Base-by-base conservation (phyloP, 2,888 invertebrate genomes). In the Schizotus pectinicornis region DNA sequence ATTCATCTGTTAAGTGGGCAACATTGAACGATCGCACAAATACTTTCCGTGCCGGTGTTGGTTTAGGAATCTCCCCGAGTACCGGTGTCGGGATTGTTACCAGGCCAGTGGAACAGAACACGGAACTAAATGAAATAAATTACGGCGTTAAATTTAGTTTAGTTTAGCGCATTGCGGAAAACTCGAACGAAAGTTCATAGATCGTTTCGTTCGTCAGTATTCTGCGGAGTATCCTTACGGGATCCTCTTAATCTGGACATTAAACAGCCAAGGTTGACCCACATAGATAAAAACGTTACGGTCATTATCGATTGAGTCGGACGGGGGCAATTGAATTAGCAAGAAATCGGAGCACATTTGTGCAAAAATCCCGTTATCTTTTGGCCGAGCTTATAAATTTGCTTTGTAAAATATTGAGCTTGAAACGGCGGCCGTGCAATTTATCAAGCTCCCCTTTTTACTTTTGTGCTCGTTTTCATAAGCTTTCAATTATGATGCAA, bases 121-220 rank as follows among this genome's bases (percentile, higher is more conserved):
- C 43, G 46, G 36, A 55, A 59, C 55, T 47, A 55, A 59, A 59
- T 55, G 59, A 59, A 59, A 59, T 59, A 59, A 55, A 59, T 59
- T 55, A 47, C 55, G 42, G 52, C 36, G 59, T 55, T 59, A 57
- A 47, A 52, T 57, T 47, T 48, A 39, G 48, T 58, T 48, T 53
- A 48, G 52, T 58, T 55, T 59, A 59, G 59, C 59, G 59, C 59
- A 59, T 47, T 59, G 59, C 59, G 55, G 59, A 47, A 37, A 55
- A 59, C 51, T 36, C 47, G 36, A 42, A 57, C 46, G 49, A 41
- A 55, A 55, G 55, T 59, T 55, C 59, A 55, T 54, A 54, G 51
- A 55, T 55, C 54, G 51, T 51, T 59, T 45, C 31, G 51, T 46
- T 55, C 59, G 41, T 47, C 51, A 56, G 56, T 56, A 56, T 56